These are phyloP conservation scores for Portunus trituberculatus DNA, from an alignment of 1,140 invertebrate species.

Conservation along the genomic window DNA sequence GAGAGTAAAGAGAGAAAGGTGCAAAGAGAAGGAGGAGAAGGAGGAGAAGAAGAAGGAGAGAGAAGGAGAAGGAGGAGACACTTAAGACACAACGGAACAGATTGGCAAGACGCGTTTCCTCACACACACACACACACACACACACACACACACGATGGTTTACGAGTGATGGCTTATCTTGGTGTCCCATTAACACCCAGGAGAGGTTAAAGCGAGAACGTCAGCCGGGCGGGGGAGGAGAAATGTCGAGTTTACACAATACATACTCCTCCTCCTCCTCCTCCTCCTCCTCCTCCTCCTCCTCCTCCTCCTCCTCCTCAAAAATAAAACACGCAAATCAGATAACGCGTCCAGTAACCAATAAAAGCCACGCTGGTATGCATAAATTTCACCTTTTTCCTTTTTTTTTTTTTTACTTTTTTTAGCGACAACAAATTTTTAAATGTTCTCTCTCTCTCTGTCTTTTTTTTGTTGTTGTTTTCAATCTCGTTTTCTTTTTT, in stretches of 20 bases:
- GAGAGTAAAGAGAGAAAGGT: too few relatives aligned
- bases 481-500: too few relatives aligned
- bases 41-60: too few relatives aligned
- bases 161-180: neutral
- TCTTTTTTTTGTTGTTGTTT: too few relatives aligned
- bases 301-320: neutral
- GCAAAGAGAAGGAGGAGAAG: too few relatives aligned
- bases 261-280: neutral
- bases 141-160: constrained; percentile 18
- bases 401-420: too few relatives aligned
- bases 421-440: too few relatives aligned
- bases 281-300: neutral
- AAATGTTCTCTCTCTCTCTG: too few relatives aligned
- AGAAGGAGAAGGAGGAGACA: too few relatives aligned
- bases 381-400: neutral
- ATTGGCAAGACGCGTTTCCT: neutral
- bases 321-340: neutral
- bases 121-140: constrained; percentile 20
- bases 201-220: neutral
- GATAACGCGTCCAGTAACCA: neutral
- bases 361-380: neutral
- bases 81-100: neutral
- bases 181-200: neutral
- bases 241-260: neutral
- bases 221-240: neutral